A percentile compares a stretch with the other conserved stretches of the same genome.
Evolutionary conservation across 2,888 invertebrate genomes (phyloP).

Genomic region (Noctua pronuba): DNA sequence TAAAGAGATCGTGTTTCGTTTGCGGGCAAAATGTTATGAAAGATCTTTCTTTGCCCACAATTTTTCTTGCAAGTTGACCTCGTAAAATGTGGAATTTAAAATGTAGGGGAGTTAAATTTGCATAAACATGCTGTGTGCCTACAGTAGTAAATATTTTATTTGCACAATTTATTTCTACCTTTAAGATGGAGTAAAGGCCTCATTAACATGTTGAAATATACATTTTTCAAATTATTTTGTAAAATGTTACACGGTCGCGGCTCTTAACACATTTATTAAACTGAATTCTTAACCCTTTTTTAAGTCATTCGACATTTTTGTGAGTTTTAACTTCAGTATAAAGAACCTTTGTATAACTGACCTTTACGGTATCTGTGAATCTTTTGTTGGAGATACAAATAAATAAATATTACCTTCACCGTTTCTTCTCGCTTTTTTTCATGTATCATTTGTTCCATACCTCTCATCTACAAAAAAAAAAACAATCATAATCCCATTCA

Average conservation of each 20-base stretch:
- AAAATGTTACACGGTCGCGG: background rate
- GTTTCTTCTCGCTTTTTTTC: background rate
- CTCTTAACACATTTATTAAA: background rate
- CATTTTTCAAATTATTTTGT: background rate
- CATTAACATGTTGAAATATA: constrained; percentile 33
- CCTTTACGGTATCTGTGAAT: too few species aligned
- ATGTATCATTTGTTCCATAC: background rate
- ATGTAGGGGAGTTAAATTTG: constrained; percentile 50
- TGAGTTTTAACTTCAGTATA: background rate
- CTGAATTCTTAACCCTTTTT: background rate
- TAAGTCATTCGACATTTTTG: background rate
- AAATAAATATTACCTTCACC: background rate
- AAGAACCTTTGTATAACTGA: too few species aligned
- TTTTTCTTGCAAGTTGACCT: constrained; percentile 60
- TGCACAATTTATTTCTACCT: constrained; percentile 41
- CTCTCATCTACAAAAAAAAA: background rate
- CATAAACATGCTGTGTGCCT: constrained; percentile 50
- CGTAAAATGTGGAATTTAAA: constrained; percentile 58
- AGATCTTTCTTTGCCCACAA: constrained; percentile 48
- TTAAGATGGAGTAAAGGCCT: constrained; percentile 28
- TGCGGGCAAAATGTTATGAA: constrained; percentile 52
- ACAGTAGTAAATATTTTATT: constrained; percentile 53
- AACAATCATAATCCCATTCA: constrained; percentile 3
- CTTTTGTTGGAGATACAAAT: too few species aligned
- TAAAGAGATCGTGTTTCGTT: constrained; percentile 60